These are phyloP conservation scores for Mus pahari DNA, from an alignment of 2,113 vertebrate genomes.

Conservation along the genomic window DNA sequence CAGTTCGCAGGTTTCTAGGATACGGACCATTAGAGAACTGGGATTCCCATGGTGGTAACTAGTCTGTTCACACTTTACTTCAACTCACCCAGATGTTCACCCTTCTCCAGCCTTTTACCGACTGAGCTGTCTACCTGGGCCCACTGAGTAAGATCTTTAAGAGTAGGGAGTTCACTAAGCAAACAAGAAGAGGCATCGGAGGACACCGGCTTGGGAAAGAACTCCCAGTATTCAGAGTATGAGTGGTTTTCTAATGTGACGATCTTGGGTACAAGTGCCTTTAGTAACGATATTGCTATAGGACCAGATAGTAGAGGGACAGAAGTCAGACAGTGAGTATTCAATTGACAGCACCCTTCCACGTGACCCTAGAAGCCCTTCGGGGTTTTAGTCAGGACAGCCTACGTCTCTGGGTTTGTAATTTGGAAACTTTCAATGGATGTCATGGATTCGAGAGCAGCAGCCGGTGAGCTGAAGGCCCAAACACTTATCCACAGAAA, in stretches of 20 bases:
- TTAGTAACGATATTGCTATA: accelerated
- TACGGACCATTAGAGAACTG: background rate
- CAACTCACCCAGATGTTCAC: background rate
- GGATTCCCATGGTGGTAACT: background rate
- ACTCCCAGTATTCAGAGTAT: background rate
- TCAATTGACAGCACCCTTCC: background rate
- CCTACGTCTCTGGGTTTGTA: background rate
- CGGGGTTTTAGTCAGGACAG: background rate
- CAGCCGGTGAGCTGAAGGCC: background rate
- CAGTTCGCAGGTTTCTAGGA: background rate
- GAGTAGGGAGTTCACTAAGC: background rate
- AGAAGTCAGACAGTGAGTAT: background rate
- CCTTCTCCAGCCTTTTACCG: background rate
- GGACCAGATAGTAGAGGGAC: background rate
- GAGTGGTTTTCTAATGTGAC: background rate
- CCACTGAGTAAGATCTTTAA: background rate
- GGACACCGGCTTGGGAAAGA: background rate
- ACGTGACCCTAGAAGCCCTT: background rate
- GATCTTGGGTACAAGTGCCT: background rate
- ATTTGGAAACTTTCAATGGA: background rate
- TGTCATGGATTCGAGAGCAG: background rate
- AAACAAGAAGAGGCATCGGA: background rate
- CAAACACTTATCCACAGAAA: background rate
- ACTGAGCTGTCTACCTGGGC: background rate
- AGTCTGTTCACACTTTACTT: background rate